Conservation (phyloP, 1,140 invertebrate species). For the Phymastichus coffea region DNA sequence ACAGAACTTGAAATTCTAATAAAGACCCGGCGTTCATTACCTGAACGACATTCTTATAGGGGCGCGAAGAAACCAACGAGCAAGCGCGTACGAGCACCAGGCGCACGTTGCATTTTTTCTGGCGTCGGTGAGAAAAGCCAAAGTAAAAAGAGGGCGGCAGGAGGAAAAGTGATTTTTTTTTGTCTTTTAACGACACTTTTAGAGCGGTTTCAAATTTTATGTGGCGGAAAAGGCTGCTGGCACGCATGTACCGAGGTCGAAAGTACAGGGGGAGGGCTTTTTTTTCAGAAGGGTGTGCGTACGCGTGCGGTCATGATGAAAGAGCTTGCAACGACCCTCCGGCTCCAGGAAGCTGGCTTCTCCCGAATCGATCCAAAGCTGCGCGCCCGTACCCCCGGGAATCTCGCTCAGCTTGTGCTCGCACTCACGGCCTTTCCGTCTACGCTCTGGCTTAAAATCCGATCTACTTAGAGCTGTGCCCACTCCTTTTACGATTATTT, state of each 20-base stretch:
- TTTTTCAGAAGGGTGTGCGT: no score
- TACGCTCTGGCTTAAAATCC: conserved; percentile 11
- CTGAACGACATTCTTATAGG: no score
- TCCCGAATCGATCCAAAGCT: conserved; percentile 17
- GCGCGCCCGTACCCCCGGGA: no score
- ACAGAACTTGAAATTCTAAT: not conserved
- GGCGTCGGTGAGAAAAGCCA: not conserved
- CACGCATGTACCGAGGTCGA: no score
- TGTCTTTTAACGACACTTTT: conserved; percentile 17
- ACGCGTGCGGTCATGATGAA: conserved; percentile 1
- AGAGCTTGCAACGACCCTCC: no score
- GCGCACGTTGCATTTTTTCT: no score
- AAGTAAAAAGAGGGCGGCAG: not conserved
- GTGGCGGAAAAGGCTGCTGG: conserved; percentile 7
- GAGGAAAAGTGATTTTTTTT: conserved; percentile 11
- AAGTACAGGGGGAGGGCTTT: no score
- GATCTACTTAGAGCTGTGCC: conserved; percentile 19
- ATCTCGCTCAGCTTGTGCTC: no score
- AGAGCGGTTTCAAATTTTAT: conserved; percentile 22
- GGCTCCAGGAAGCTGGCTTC: not conserved
- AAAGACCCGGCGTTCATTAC: not conserved
- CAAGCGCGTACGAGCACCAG: no score
- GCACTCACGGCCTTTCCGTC: not conserved
- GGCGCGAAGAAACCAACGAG: no score
- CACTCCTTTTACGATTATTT: conserved; percentile 19